A percentile compares a stretch with the other conserved stretches of the same genome.
Conservation (phyloP, 2,888 invertebrate species). For the Syrista parreyssii region DNA sequence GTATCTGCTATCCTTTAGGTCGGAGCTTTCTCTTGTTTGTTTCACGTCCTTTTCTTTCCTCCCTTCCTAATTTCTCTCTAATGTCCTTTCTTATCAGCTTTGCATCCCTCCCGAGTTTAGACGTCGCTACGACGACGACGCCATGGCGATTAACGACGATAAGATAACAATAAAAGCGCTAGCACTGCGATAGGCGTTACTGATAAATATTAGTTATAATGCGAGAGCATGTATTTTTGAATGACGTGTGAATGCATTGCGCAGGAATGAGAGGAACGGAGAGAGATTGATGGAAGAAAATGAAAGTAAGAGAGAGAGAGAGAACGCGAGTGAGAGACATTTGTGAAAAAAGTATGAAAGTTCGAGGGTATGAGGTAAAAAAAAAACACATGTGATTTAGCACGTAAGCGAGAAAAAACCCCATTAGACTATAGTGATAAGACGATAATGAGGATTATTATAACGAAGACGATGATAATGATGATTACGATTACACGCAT, state of each 20-base stretch:
- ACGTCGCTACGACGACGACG: neutral
- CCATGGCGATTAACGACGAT: neutral
- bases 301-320: conserved; percentile 20
- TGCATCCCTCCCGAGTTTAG: neutral
- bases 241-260: neutral
- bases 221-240: neutral
- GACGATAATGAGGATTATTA: conserved; percentile 11
- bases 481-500: conserved; percentile 29
- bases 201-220: neutral
- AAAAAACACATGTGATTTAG: conserved; percentile 64
- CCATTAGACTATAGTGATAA: conserved; percentile 43
- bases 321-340: conserved; percentile 1
- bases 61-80: neutral
- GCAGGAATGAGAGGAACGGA: conserved; percentile 12
- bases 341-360: conserved; percentile 62
- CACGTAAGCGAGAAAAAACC: conserved; percentile 55
- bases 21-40: neutral
- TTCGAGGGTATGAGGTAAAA: conserved; percentile 38
- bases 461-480: conserved; percentile 8
- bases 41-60: neutral
- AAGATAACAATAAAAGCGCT: neutral
- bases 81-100: neutral
- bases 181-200: neutral
- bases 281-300: conserved; percentile 23
- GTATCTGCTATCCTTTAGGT: neutral